phyloP scores from a whole-genome alignment of 2,113 vertebrate species.

The Chlorodrepanis virens region DNA sequence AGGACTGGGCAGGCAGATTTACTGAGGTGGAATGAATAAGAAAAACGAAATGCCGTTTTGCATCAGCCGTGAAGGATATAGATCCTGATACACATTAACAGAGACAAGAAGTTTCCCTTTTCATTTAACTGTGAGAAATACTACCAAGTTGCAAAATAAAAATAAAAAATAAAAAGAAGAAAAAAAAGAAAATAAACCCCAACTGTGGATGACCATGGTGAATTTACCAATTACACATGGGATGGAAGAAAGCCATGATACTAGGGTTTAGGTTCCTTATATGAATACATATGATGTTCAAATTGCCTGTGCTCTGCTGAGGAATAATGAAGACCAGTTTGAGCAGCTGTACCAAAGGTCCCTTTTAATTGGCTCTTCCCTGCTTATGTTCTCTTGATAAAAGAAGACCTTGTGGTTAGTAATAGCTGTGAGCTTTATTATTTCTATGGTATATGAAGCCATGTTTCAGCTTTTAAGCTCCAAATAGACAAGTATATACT shows the following conservation, averaged over 20 bases:
- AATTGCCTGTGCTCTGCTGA: not conserved
- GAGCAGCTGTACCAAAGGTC: conserved; percentile 37
- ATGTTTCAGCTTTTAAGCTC: not conserved
- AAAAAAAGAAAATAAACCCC: not conserved
- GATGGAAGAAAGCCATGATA: not conserved
- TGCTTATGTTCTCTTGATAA: not conserved
- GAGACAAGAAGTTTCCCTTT: conserved; percentile 47
- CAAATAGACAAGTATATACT: not conserved
- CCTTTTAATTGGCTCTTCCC: conserved; percentile 48
- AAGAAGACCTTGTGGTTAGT: not conserved
- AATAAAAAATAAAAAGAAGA: too few relatives aligned
- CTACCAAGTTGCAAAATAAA: not conserved
- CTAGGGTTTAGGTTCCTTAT: not conserved
- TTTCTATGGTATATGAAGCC: not conserved
- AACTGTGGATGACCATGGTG: not conserved
- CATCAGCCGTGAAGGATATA: conserved; percentile 50
- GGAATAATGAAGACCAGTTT: not conserved
- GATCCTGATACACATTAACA: conserved; percentile 45
- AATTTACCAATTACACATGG: not conserved
- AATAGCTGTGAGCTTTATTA: conserved; percentile 14
- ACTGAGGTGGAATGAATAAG: conserved; percentile 66
- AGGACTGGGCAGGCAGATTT: conserved; percentile 53
- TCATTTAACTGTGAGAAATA: conserved; percentile 2
- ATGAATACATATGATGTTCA: not conserved
- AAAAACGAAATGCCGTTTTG: conserved; percentile 67